Conservation (phyloP, 2,888 invertebrate genomes). For the Diaprepes abbreviatus region DNA sequence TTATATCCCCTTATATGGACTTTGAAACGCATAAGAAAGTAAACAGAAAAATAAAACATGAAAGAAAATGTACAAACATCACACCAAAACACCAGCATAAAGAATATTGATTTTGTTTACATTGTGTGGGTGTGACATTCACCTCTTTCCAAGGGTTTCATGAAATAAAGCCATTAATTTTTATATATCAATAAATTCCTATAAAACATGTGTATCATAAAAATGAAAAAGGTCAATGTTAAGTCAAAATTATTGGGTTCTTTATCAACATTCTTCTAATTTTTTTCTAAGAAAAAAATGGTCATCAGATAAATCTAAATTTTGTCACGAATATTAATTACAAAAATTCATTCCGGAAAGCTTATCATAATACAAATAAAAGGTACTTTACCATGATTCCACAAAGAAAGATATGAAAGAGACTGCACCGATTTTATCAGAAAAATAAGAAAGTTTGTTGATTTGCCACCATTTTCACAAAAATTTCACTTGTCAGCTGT, state of each 20-base stretch:
- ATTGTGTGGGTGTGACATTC: constrained; percentile 53
- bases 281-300: constrained; percentile 8
- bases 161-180: not conserved
- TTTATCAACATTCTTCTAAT: constrained; percentile 1
- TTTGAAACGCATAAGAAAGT: not conserved
- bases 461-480: constrained; percentile 24
- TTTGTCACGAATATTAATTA: not conserved
- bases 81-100: not conserved
- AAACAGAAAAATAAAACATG: not conserved
- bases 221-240: not conserved
- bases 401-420: constrained; percentile 5
- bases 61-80: constrained; percentile 1
- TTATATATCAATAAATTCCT: not conserved
- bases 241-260: constrained; percentile 2
- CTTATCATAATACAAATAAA: constrained; percentile 11
- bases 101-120: constrained; percentile 53
- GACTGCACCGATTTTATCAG: constrained; percentile 1
- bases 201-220: not conserved
- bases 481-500: not conserved
- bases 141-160: constrained; percentile 23
- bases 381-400: constrained; percentile 48
- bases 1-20: too few relatives aligned
- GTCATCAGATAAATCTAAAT: not conserved
- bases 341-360: not conserved
- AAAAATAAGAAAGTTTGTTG: constrained; percentile 16